Percentiles rank a stretch among this genome's conserved stretches.
Evolutionary conservation across 1,140 invertebrate species (phyloP).

Genomic region (Bombus cullumanus): DNA sequence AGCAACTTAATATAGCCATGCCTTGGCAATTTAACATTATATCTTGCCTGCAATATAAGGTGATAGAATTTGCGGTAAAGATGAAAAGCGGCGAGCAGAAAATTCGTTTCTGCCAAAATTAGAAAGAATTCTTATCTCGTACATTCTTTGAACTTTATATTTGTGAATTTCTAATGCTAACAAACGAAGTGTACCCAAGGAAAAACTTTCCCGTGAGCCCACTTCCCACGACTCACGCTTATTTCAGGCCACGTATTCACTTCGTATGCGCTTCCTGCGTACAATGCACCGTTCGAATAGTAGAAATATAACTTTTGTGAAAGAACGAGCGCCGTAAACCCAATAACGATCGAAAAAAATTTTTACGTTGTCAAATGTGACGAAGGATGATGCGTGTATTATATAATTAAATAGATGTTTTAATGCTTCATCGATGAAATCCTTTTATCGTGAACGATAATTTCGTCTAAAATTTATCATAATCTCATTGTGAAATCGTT

Average conservation of each 20-base stretch:
- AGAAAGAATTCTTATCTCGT: not conserved
- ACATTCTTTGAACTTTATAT: not conserved
- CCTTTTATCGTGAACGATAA: no score
- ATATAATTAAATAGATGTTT: no score
- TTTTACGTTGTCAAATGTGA: not conserved
- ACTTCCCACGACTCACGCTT: conserved; percentile 66
- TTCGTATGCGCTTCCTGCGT: conserved; percentile 49
- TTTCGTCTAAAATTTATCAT: no score
- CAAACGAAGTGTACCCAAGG: not conserved
- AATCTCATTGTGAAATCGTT: no score
- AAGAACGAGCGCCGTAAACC: conserved; percentile 9
- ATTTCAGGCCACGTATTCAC: conserved; percentile 36
- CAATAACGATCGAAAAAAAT: not conserved
- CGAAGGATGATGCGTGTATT: not conserved
- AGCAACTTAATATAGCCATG: not conserved
- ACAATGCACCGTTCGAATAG: conserved; percentile 51
- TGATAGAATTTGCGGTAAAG: not conserved
- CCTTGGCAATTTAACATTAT: not conserved
- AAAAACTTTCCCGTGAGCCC: conserved; percentile 67
- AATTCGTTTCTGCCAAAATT: no score
- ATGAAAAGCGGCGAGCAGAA: not conserved
- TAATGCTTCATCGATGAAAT: not conserved
- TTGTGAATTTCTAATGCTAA: conserved; percentile 31
- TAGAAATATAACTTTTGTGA: conserved; percentile 26
- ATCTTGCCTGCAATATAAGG: not conserved